Conservation (phyloP, 2,113 vertebrate genomes). For the Butastur rufipennis region DNA sequence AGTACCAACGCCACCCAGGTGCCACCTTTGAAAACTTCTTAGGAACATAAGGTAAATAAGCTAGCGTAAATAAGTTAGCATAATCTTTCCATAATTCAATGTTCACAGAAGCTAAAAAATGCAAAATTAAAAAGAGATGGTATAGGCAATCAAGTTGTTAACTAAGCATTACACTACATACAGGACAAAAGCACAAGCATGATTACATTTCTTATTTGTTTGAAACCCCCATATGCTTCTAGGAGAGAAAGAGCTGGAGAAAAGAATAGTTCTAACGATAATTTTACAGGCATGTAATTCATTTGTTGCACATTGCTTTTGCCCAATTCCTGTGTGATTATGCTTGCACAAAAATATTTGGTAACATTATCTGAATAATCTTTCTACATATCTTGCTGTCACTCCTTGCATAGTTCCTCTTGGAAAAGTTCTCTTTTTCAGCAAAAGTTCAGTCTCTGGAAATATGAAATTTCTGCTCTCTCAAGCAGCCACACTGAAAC, state of each 20-base stretch:
- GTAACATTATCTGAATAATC: not conserved
- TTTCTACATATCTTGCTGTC: not conserved
- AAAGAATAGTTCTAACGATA: not conserved
- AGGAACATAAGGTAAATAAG: not conserved
- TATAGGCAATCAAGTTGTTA: not conserved
- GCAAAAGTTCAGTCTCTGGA: not conserved
- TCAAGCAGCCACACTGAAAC: not conserved
- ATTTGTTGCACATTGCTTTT: not conserved
- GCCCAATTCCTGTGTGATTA: not conserved
- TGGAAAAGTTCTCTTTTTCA: not conserved
- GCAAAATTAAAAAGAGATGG: not conserved
- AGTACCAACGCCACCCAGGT: not conserved
- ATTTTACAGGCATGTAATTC: not conserved
- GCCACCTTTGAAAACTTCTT: not conserved
- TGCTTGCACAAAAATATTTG: not conserved
- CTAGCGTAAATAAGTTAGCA: not conserved
- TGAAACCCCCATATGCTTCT: not conserved
- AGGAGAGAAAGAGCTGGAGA: not conserved
- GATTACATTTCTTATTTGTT: not conserved
- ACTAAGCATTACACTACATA: not conserved
- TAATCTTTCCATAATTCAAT: not conserved
- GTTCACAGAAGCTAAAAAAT: not conserved
- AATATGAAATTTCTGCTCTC: not conserved
- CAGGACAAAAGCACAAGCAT: not conserved
- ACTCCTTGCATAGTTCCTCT: not conserved